These are phyloP conservation scores for Ibycter americanus DNA, from an alignment of 2,797 vertebrate genomes.

Conservation along the genomic window DNA sequence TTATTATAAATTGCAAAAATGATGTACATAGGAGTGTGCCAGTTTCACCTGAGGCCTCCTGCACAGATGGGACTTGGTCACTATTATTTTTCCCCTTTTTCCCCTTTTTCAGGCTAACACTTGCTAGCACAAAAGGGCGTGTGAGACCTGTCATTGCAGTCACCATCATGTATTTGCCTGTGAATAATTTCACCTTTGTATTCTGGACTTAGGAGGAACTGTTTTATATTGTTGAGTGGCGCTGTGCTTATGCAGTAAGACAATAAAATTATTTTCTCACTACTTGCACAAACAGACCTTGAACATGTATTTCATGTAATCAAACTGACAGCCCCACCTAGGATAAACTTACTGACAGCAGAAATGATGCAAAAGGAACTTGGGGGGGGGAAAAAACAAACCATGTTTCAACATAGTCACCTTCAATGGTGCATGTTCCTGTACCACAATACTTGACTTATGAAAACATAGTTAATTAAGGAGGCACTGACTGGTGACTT, in stretches of 20 bases:
- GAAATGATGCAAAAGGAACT: neutral
- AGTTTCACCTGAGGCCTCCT: neutral
- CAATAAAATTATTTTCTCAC: neutral
- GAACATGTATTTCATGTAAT: neutral
- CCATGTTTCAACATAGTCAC: neutral
- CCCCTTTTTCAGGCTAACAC: rapidly evolving
- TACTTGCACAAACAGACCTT: slow-evolving; percentile 14
- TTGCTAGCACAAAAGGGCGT: neutral
- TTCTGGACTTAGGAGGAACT: neutral
- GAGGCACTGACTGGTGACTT: neutral
- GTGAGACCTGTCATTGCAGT: neutral
- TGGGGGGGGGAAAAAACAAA: neutral
- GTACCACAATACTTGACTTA: neutral
- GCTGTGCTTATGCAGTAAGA: neutral
- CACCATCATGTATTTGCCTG: neutral
- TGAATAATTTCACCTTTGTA: slow-evolving; percentile 30
- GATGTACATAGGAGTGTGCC: neutral
- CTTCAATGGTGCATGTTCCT: neutral
- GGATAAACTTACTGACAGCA: neutral
- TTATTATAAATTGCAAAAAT: neutral
- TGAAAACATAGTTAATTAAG: neutral
- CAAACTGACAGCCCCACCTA: slow-evolving; percentile 15
- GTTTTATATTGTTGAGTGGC: neutral
- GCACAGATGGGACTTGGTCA: neutral
- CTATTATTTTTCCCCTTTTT: neutral